Evolutionary conservation across 2,888 invertebrate genomes (phyloP).

Genomic region (Euproctis similis): DNA sequence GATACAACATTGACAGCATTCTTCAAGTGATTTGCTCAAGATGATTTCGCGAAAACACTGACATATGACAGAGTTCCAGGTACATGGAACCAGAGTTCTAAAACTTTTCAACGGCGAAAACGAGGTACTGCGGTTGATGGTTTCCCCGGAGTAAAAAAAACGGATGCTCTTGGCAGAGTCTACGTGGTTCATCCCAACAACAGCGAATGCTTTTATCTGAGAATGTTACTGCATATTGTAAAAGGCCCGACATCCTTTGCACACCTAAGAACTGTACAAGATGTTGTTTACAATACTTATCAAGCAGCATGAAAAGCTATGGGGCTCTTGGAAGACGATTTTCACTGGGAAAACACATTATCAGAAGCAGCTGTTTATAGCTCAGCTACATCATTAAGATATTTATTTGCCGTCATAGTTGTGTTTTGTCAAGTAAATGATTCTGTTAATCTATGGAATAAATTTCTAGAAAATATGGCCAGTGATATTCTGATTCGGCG

Average conservation of each 20-base stretch:
- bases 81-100: conserved; percentile 13
- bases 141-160: conserved; percentile 18
- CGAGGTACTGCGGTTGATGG: conserved; percentile 14
- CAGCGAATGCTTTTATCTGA: conserved; percentile 18
- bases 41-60: conserved; percentile 19
- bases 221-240: conserved; percentile 22
- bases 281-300: conserved; percentile 14
- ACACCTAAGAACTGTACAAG: conserved; percentile 15
- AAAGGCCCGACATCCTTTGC: conserved; percentile 29
- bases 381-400: conserved; percentile 1
- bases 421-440: conserved; percentile 3
- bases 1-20: conserved; percentile 14
- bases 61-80: conserved; percentile 13
- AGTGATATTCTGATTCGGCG: conserved; percentile 21
- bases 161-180: conserved; percentile 17
- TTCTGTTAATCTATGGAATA: conserved; percentile 1
- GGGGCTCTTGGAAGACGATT: conserved; percentile 11
- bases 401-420: neutral
- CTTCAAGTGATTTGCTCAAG: conserved; percentile 14
- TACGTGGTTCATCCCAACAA: conserved; percentile 11
- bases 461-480: conserved; percentile 9
- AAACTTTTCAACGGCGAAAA: conserved; percentile 15
- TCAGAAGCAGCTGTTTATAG: conserved; percentile 1
- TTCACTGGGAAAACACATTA: conserved; percentile 8
- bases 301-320: conserved; percentile 9